Conservation (phyloP, 2,888 invertebrate genomes). For the Lamellibrachia columna region DNA sequence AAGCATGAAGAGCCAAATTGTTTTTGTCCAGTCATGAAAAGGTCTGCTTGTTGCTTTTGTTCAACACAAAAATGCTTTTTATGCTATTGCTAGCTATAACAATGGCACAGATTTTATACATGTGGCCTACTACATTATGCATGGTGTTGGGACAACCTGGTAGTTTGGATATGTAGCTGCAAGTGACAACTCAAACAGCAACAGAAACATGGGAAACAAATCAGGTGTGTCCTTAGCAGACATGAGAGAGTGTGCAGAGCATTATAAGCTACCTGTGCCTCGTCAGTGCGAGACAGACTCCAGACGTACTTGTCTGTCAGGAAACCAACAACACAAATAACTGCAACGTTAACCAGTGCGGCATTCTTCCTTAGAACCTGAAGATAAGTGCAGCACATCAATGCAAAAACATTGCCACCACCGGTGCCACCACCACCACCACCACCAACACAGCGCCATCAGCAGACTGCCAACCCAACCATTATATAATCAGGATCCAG, state of each 20-base stretch:
- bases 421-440: neutral
- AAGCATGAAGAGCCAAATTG: neutral
- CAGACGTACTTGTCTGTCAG: neutral
- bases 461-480: neutral
- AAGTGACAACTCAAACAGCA: neutral
- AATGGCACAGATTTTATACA: neutral
- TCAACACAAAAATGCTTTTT: neutral
- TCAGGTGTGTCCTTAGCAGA: neutral
- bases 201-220: neutral
- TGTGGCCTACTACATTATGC: neutral
- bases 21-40: neutral
- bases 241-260: neutral
- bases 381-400: neutral
- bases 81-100: neutral
- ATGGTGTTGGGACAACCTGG: neutral
- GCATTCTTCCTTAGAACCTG: neutral
- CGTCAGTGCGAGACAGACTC: neutral
- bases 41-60: neutral
- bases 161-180: neutral
- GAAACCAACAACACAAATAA: neutral
- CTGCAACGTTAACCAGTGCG: neutral
- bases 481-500: neutral
- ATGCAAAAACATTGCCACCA: neutral
- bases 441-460: neutral
- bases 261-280: neutral